These are phyloP conservation scores for Aplodontia rufa DNA, from an alignment of 2,113 vertebrate genomes.

Conservation along the genomic window DNA sequence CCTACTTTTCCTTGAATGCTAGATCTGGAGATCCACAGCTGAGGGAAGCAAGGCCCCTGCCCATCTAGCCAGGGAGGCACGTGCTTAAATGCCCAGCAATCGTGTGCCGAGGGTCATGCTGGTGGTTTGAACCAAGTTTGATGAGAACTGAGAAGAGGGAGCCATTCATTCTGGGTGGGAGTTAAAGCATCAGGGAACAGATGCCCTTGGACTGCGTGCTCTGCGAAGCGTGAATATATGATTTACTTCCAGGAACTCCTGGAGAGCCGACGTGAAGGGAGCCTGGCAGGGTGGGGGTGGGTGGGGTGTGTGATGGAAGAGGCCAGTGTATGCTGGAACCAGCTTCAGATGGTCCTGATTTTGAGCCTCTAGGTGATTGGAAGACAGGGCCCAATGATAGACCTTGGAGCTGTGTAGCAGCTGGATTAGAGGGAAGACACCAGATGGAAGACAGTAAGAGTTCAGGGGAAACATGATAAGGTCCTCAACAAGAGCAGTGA, in stretches of 20 bases:
- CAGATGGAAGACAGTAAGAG: background rate
- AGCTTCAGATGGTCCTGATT: background rate
- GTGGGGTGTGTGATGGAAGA: background rate
- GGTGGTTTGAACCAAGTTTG: background rate
- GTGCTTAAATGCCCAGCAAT: background rate
- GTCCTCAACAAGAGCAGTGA: background rate
- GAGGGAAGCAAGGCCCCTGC: background rate
- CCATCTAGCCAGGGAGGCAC: background rate
- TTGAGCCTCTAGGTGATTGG: background rate
- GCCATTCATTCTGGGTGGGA: background rate
- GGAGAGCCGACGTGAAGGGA: background rate
- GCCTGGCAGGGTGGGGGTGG: background rate
- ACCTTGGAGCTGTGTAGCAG: background rate
- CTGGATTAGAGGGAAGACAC: background rate
- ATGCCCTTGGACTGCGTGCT: background rate
- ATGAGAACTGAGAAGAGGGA: background rate
- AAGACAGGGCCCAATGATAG: background rate
- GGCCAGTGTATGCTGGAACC: background rate
- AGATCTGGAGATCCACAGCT: background rate
- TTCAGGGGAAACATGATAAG: background rate
- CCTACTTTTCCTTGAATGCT: background rate
- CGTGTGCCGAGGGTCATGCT: fast-evolving
- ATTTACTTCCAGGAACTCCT: background rate
- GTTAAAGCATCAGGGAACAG: background rate
- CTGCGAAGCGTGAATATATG: background rate